Conservation (phyloP, 2,888 invertebrate genomes). For the Hemistola chrysoprasaria region DNA sequence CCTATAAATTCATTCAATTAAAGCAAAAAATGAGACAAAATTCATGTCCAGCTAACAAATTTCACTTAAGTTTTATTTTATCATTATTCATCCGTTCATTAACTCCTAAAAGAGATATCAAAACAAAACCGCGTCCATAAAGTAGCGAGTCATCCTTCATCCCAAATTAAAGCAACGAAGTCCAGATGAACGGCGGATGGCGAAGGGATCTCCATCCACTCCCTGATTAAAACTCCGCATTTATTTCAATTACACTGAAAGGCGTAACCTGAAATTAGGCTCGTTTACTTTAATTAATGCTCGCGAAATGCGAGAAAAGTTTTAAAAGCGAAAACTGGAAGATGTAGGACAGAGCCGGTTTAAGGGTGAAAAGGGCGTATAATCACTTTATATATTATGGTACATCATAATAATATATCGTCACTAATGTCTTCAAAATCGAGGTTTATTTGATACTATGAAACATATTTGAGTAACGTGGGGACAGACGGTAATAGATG, state of each 20-base stretch:
- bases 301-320: constrained; percentile 34
- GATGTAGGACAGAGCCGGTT: constrained; percentile 33
- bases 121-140: constrained; percentile 5
- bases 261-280: constrained; percentile 65
- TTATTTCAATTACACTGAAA: constrained; percentile 70
- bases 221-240: constrained; percentile 62
- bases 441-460: too few species aligned
- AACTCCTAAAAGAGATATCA: background rate
- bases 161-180: constrained; percentile 23
- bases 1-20: too few species aligned
- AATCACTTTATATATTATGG: too few species aligned
- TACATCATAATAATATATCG: too few species aligned
- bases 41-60: too few species aligned
- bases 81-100: background rate
- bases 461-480: too few species aligned
- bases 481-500: too few species aligned
- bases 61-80: too few species aligned
- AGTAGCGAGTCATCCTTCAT: constrained; percentile 22
- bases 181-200: too few species aligned
- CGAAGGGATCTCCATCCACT: constrained; percentile 35
- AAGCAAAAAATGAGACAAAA: too few species aligned
- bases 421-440: too few species aligned
- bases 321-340: constrained; percentile 28
- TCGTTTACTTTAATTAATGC: constrained; percentile 66
- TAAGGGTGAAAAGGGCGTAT: too few species aligned